A percentile compares a stretch with the other conserved stretches of the same genome.
Conservation (phyloP, 30 jellyfish, hydroid and myxozoan genomes). For the Turritopsis rubra region DNA sequence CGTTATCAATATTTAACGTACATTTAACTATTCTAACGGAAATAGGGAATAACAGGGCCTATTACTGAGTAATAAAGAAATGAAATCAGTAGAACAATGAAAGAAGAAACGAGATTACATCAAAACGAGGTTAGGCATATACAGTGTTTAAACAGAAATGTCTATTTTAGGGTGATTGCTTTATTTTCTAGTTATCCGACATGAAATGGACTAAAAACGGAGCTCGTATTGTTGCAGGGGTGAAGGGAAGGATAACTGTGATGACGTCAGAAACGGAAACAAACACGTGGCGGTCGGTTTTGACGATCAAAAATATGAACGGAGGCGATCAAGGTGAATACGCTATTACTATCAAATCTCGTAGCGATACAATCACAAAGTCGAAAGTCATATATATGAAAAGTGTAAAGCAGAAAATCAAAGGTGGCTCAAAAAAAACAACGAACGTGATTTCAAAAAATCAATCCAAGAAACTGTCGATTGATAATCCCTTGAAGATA, state of each 20-base stretch:
- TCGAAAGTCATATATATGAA: neutral
- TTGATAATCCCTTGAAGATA: neutral
- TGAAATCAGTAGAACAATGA: too few relatives aligned
- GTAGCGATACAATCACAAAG: neutral
- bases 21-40: too few relatives aligned
- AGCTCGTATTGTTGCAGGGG: neutral
- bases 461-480: neutral
- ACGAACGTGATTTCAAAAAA: neutral
- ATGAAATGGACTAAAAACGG: conserved; percentile 10
- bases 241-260: neutral
- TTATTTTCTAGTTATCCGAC: neutral
- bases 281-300: neutral
- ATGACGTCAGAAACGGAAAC: neutral
- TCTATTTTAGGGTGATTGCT: too few relatives aligned
- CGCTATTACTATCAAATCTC: neutral
- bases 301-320: neutral
- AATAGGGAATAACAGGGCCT: too few relatives aligned
- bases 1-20: too few relatives aligned
- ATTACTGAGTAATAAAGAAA: too few relatives aligned
- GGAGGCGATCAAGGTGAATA: neutral
- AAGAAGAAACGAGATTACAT: too few relatives aligned
- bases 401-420: neutral
- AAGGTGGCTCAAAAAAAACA: neutral
- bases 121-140: too few relatives aligned
- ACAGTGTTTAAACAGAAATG: too few relatives aligned